phyloP scores from a whole-genome alignment of 2,797 vertebrate genomes.

The Heteromormyrus szaboi region DNA sequence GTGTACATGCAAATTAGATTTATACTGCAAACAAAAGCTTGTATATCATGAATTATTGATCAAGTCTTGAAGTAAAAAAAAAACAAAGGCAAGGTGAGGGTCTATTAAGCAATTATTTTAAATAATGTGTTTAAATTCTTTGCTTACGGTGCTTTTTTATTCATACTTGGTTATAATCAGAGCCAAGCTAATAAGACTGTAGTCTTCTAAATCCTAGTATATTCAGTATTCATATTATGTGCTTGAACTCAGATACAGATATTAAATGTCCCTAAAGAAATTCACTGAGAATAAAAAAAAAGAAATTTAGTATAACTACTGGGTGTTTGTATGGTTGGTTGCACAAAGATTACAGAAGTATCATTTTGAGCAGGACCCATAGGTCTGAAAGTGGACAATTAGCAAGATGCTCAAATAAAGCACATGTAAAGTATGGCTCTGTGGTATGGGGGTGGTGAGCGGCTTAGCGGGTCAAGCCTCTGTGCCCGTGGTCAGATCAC shows the following conservation, averaged over 20 bases:
- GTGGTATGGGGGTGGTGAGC: not conserved
- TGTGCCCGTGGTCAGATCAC: not conserved
- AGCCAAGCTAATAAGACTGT: not conserved
- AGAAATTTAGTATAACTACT: not conserved
- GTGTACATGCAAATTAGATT: slow-evolving; percentile 37
- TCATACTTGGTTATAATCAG: not conserved
- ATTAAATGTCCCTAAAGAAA: slow-evolving; percentile 6
- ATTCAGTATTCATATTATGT: not conserved
- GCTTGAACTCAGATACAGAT: slow-evolving; percentile 7
- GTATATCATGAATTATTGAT: slow-evolving; percentile 52
- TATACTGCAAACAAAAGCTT: slow-evolving; percentile 36
- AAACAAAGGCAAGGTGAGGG: slow-evolving; percentile 1
- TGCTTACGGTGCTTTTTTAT: slow-evolving; percentile 12
- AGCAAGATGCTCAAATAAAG: not conserved
- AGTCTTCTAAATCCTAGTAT: slow-evolving; percentile 5
- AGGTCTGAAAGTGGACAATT: not conserved
- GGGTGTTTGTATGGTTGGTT: not conserved
- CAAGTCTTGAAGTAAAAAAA: not conserved
- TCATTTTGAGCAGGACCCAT: not conserved
- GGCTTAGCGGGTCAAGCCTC: not conserved
- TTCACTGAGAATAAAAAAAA: not conserved
- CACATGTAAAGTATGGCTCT: not conserved
- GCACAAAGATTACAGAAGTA: not conserved
- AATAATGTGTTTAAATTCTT: slow-evolving; percentile 7
- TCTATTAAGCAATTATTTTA: slow-evolving; percentile 7